A percentile compares a stretch with the other conserved stretches of the same genome.
Evolutionary conservation across 2,797 vertebrate genomes (phyloP).

Genomic region (Tachyglossus aculeatus): DNA sequence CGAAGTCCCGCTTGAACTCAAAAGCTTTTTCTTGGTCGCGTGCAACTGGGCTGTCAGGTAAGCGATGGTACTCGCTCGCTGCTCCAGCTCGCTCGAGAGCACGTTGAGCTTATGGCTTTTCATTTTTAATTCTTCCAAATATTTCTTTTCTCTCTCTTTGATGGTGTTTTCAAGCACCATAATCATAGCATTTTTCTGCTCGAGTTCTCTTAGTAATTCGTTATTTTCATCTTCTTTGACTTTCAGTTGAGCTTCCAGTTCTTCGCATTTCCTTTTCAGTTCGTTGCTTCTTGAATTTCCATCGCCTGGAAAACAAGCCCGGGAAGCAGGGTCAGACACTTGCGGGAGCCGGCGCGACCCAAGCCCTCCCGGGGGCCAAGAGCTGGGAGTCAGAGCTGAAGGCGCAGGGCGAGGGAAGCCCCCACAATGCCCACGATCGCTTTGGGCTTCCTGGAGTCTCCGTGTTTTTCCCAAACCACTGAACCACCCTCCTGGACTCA

Average conservation of each 20-base stretch:
- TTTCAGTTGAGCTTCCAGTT: constrained; percentile 91
- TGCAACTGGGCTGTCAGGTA: constrained; percentile 96
- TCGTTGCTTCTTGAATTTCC: constrained; percentile 81
- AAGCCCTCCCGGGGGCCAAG: no score
- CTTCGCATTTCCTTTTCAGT: constrained; percentile 87
- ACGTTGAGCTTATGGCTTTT: constrained; percentile 94
- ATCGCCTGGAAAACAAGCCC: constrained; percentile 73
- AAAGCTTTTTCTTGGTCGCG: constrained; percentile 90
- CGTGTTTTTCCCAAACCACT: no score
- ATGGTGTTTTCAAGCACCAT: constrained; percentile 93
- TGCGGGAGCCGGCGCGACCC: background rate
- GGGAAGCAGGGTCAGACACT: background rate
- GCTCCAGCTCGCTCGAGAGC: constrained; percentile 93
- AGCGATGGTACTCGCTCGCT: constrained; percentile 92
- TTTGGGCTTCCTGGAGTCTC: background rate
- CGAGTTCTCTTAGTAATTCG: constrained; percentile 88
- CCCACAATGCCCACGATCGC: background rate
- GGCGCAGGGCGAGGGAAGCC: background rate
- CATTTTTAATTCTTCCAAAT: constrained; percentile 95
- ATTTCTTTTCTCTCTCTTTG: constrained; percentile 93
- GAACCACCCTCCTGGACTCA: no score
- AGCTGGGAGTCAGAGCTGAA: background rate
- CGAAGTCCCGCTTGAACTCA: constrained; percentile 79
- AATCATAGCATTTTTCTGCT: constrained; percentile 93
- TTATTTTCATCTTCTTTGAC: constrained; percentile 89